phyloP scores from a whole-genome alignment of 2,797 vertebrate species.

The Lacerta agilis region DNA sequence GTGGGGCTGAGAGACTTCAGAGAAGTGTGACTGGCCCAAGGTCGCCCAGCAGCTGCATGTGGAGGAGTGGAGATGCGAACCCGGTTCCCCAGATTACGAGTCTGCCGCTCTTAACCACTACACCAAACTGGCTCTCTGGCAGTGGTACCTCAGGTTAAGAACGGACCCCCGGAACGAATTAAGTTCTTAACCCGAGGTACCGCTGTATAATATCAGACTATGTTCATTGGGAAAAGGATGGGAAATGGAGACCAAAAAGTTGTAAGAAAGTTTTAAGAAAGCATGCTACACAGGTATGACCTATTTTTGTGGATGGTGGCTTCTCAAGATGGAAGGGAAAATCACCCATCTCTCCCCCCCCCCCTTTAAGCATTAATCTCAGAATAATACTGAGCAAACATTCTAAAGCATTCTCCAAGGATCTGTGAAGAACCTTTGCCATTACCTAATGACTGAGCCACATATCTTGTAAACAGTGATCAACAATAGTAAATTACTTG shows the following conservation, averaged over 20 bases:
- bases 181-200: too few species aligned
- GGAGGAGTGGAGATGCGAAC: too few species aligned
- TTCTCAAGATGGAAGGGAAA: conserved; percentile 71
- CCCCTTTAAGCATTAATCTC: conserved; percentile 73
- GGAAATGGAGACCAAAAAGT: not conserved
- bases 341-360: conserved; percentile 64
- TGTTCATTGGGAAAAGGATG: not conserved
- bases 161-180: too few species aligned
- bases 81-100: too few species aligned
- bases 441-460: conserved; percentile 82
- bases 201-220: too few species aligned
- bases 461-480: conserved; percentile 84
- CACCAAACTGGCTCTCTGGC: too few species aligned
- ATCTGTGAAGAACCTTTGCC: conserved; percentile 81
- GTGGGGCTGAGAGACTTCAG: too few species aligned
- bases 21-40: too few species aligned
- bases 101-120: too few species aligned
- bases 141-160: too few species aligned
- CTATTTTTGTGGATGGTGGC: conserved; percentile 52
- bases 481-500: conserved; percentile 85
- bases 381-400: conserved; percentile 70
- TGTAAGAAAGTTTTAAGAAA: not conserved
- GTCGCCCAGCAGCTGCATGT: too few species aligned
- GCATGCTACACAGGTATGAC: not conserved
- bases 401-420: conserved; percentile 75